Conservation (phyloP, 1,140 invertebrate species). For the Euglossa dilemma region DNA sequence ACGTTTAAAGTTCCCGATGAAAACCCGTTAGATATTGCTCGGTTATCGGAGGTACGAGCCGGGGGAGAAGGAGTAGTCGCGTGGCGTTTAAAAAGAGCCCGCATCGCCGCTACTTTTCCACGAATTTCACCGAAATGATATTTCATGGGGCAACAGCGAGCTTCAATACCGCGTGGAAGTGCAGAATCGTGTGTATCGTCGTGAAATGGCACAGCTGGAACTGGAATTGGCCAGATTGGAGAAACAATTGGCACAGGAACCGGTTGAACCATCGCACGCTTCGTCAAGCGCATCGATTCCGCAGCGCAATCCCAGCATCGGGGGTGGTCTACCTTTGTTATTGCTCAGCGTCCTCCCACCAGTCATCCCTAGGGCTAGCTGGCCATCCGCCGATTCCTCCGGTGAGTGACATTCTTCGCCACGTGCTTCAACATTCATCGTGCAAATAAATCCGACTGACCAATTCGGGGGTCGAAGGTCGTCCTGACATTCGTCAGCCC, state of each 20-base stretch:
- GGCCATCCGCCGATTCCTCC: slow-evolving; percentile 86
- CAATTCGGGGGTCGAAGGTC: neutral
- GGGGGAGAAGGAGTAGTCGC: too few relatives aligned
- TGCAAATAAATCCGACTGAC: slow-evolving; percentile 60
- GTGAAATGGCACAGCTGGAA: slow-evolving; percentile 91
- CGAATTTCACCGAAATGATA: slow-evolving; percentile 1
- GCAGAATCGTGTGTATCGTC: slow-evolving; percentile 94
- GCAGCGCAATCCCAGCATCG: slow-evolving; percentile 86
- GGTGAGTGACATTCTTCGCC: slow-evolving; percentile 68
- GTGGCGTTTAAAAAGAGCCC: neutral
- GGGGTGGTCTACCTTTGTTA: slow-evolving; percentile 87
- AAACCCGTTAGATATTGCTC: too few relatives aligned
- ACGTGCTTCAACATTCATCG: slow-evolving; percentile 54
- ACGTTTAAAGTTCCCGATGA: neutral
- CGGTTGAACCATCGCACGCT: slow-evolving; percentile 81
- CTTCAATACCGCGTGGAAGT: slow-evolving; percentile 93
- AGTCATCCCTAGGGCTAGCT: slow-evolving; percentile 88
- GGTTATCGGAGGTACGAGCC: too few relatives aligned
- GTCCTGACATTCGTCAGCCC: neutral
- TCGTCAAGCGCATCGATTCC: slow-evolving; percentile 84
- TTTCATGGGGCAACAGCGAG: slow-evolving; percentile 82
- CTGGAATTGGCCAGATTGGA: slow-evolving; percentile 90
- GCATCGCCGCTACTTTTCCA: neutral
- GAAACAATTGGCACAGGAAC: slow-evolving; percentile 84
- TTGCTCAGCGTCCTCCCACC: slow-evolving; percentile 88